Base-by-base conservation (phyloP, 2,797 vertebrate genomes). In the Gymnoscopelus braueri region DNA sequence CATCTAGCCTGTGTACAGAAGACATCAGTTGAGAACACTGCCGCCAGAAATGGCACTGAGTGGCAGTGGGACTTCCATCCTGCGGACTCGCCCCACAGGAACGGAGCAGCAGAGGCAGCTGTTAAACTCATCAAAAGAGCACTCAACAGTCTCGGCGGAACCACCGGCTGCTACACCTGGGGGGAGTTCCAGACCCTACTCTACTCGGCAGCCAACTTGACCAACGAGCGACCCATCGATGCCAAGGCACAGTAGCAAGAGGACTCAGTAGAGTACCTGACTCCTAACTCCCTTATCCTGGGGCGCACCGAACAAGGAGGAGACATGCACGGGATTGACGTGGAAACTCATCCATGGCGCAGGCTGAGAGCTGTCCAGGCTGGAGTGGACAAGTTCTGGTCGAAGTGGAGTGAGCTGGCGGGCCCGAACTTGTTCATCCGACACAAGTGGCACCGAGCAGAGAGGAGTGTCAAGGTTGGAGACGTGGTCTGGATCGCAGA, bases 381-480 rank as follows among this genome's bases (percentile, higher is more conserved):
- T 4, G 67, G 63, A 62, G 69, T 72, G 4, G 63, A 66, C 49
- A 66, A 8, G 63, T 77, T 77, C n/a, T 77, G 75, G 74, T 15
- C 48, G 5, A 71, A 59, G 23, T 72, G 69, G 69, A 77, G 75
- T 8, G 58, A 77, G 10, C 6, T 77, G 11, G 69, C 75, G 2
- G 59, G 60, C 8, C 65, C 75, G 44, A 68, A 64, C 60, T n/a
- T 77, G 50, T 72, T 72, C 11, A 14, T 72, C 13, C 58, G 63
- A 14, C 63, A 39, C 14, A 77, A 77, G 53, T 72, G 75, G 67
- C 68, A 77, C 23, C 23, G 63, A 15, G 4, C 48, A 4, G 26
- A 47, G 11, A 67, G 74, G 7, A 49, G 54, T n/a, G 74, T 72
- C 29, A 4, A 57, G 13, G 32, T 72, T 15, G 64, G 74, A 15